Evolutionary conservation across 2,888 invertebrate genomes (phyloP).

Genomic region (Xiphydria camelus): DNA sequence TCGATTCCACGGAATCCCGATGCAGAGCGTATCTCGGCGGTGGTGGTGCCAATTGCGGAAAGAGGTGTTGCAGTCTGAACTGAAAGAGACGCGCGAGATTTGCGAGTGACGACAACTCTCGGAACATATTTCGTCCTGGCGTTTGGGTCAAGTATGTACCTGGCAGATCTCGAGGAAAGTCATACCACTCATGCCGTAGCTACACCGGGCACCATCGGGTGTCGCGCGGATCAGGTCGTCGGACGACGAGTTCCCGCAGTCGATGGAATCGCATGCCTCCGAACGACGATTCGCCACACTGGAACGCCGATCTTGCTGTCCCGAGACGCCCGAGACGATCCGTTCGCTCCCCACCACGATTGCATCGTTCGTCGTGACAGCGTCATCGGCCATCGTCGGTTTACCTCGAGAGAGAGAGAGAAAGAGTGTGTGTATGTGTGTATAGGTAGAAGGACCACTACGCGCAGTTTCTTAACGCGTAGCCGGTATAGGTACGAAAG

Average conservation of each 20-base stretch:
- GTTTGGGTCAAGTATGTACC: no score
- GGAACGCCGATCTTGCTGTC: constrained; percentile 51
- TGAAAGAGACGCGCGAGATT: constrained; percentile 27
- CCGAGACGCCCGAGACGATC: constrained; percentile 40
- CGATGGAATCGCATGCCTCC: constrained; percentile 53
- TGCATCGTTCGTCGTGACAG: constrained; percentile 48
- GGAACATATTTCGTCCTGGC: no score
- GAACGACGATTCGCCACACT: no score
- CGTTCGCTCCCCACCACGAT: constrained; percentile 28
- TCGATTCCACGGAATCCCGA: constrained; percentile 49
- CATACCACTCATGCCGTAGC: constrained; percentile 51
- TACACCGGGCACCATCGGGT: constrained; percentile 47
- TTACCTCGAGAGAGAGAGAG: no score
- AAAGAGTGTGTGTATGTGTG: constrained; percentile 3
- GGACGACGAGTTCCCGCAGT: constrained; percentile 49
- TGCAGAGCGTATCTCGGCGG: constrained; percentile 37
- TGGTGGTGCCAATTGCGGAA: constrained; percentile 48
- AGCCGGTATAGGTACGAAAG: no score
- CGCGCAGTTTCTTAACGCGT: no score
- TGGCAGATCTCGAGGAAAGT: constrained; percentile 54
- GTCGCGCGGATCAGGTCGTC: constrained; percentile 25
- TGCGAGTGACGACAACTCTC: background rate
- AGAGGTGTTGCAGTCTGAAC: constrained; percentile 51
- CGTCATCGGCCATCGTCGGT: constrained; percentile 50
- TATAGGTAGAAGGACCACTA: background rate